These are phyloP conservation scores for Digitonthophagus gazella DNA, from an alignment of 2,888 invertebrate species.

Conservation along the genomic window DNA sequence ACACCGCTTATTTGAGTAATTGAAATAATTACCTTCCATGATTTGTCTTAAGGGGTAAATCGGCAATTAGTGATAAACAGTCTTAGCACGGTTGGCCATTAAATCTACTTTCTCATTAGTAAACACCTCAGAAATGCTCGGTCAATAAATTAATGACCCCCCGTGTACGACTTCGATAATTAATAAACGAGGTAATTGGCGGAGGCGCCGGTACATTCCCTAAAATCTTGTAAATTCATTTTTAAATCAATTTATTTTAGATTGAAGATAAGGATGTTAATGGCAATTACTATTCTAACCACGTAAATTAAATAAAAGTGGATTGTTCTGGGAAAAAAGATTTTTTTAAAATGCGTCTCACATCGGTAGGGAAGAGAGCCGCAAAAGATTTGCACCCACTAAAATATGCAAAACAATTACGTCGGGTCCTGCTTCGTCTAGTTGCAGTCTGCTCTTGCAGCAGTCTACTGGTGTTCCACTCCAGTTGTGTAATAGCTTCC, in stretches of 20 bases:
- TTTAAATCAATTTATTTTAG: too few relatives aligned
- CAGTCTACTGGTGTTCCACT: background rate
- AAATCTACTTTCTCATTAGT: background rate
- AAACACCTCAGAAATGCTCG: background rate
- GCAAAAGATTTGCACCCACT: constrained; percentile 1
- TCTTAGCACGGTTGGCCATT: background rate
- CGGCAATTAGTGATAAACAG: background rate
- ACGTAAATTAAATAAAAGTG: background rate
- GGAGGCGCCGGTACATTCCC: background rate
- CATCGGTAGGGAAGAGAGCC: background rate
- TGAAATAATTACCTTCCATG: background rate
- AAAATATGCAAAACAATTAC: constrained; percentile 15
- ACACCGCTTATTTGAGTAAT: background rate
- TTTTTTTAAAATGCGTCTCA: background rate
- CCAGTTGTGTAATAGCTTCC: constrained; percentile 10
- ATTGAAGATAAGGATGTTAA: too few relatives aligned
- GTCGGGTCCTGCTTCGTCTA: background rate
- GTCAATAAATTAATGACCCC: background rate
- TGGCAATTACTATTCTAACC: too few relatives aligned
- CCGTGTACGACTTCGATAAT: background rate
- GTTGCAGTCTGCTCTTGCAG: background rate
- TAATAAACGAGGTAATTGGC: background rate
- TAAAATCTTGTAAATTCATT: background rate
- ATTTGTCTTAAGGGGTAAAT: background rate
- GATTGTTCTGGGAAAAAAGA: background rate